These are phyloP conservation scores for Bufo gargarizans DNA, from an alignment of 2,113 vertebrate genomes.

Conservation along the genomic window DNA sequence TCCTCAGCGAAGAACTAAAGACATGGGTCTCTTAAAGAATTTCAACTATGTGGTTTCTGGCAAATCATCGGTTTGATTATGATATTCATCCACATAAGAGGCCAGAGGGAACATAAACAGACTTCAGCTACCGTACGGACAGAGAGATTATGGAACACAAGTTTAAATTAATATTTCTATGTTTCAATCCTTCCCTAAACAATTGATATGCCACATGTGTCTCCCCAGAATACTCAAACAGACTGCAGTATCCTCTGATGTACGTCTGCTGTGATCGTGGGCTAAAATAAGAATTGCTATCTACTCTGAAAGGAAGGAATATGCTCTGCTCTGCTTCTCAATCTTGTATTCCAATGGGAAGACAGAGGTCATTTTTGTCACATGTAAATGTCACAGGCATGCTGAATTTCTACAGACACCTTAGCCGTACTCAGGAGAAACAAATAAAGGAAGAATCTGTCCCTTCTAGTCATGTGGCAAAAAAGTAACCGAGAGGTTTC, in stretches of 20 bases:
- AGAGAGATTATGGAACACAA: neutral
- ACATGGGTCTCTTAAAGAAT: slow-evolving; percentile 8
- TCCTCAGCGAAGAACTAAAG: neutral
- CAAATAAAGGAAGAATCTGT: neutral
- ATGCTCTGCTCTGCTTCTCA: neutral
- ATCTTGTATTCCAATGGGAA: neutral
- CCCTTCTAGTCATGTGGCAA: neutral
- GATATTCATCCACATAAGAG: slow-evolving; percentile 20
- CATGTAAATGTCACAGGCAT: slow-evolving; percentile 1
- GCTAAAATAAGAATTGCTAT: slow-evolving; percentile 8
- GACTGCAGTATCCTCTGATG: slow-evolving; percentile 9
- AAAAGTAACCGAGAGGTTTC: neutral
- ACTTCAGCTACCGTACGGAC: neutral
- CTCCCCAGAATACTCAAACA: neutral
- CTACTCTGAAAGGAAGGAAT: slow-evolving; percentile 21
- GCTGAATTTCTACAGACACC: neutral
- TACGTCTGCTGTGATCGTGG: slow-evolving; percentile 14
- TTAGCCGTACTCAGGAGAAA: neutral
- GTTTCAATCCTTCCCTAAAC: slow-evolving; percentile 6
- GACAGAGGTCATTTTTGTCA: neutral
- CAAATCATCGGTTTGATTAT: neutral
- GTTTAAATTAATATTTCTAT: neutral
- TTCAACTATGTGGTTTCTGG: slow-evolving; percentile 3
- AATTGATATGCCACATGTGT: slow-evolving; percentile 10
- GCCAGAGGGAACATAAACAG: neutral